Percentiles rank a stretch among this genome's conserved stretches.
phyloP scores from a whole-genome alignment of 2,797 vertebrate species.

The Trachurus trachurus region DNA sequence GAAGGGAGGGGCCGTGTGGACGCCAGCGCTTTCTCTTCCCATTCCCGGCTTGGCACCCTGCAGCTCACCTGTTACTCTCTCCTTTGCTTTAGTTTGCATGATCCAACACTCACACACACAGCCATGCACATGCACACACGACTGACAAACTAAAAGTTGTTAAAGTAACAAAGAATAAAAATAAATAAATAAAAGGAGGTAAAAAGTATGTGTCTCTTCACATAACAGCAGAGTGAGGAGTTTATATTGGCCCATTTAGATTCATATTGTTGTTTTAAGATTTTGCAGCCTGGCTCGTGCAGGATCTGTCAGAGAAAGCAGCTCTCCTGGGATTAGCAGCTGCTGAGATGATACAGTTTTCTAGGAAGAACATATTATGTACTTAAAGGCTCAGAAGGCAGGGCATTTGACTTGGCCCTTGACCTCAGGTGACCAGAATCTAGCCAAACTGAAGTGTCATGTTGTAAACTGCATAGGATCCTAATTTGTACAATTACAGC shows the following conservation, averaged over 20 bases:
- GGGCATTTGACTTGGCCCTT: not conserved
- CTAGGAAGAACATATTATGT: slow-evolving; percentile 43
- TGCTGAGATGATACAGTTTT: slow-evolving; percentile 26
- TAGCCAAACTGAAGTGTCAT: slow-evolving; percentile 36
- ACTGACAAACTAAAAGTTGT: no score
- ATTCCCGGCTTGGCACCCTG: no score
- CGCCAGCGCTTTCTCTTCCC: no score
- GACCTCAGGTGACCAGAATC: slow-evolving; percentile 33
- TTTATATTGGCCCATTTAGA: not conserved
- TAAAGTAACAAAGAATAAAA: no score
- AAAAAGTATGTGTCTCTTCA: not conserved
- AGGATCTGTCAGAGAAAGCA: not conserved
- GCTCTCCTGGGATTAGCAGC: slow-evolving; percentile 3
- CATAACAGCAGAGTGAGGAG: not conserved
- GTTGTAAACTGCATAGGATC: not conserved
- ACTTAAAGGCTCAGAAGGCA: slow-evolving; percentile 24
- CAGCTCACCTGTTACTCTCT: no score
- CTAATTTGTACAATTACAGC: not conserved
- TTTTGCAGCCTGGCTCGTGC: not conserved
- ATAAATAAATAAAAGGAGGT: no score
- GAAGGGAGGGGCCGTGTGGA: no score
- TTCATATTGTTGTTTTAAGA: no score
- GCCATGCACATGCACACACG: no score
- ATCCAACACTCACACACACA: no score
- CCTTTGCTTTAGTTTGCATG: no score